These are phyloP conservation scores for Paraplagusia blochii DNA, from an alignment of 2,113 vertebrate species.

Conservation along the genomic window DNA sequence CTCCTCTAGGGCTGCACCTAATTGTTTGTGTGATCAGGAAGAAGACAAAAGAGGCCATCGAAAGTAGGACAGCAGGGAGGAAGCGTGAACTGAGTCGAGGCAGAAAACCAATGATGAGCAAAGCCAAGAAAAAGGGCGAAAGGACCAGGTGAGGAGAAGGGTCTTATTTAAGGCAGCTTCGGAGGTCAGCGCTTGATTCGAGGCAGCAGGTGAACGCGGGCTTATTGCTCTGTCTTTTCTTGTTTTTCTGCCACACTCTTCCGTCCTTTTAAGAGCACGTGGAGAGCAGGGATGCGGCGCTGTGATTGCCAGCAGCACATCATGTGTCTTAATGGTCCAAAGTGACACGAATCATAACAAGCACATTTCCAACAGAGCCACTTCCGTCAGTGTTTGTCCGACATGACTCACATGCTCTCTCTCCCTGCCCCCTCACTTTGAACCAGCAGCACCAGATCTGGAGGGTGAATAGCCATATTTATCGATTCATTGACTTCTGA, in stretches of 20 bases:
- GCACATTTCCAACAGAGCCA: conserved; percentile 26
- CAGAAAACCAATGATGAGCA: not conserved
- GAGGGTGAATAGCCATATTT: conserved; percentile 4
- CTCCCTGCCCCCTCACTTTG: conserved; percentile 2
- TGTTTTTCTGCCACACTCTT: conserved; percentile 29
- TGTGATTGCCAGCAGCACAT: conserved; percentile 16
- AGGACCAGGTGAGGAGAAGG: conserved; percentile 4
- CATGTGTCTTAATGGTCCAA: conserved; percentile 2
- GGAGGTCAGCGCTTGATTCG: conserved; percentile 22
- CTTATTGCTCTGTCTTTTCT: conserved; percentile 23
- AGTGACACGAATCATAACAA: conserved; percentile 32
- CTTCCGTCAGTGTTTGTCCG: conserved; percentile 12
- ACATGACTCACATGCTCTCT: conserved; percentile 20
- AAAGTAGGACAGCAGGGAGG: not conserved
- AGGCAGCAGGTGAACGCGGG: conserved; percentile 42
- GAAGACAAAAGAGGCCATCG: not conserved
- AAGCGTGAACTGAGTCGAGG: not conserved
- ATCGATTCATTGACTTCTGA: conserved; percentile 21
- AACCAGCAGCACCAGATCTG: not conserved
- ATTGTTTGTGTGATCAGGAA: no score
- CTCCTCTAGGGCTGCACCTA: no score
- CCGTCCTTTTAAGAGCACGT: conserved; percentile 27
- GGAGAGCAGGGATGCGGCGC: conserved; percentile 19
- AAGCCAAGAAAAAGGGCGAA: conserved; percentile 1
- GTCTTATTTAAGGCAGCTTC: conserved; percentile 18